phyloP scores from a whole-genome alignment of 2,888 invertebrate species.

The Meiosimyza decipiens region DNA sequence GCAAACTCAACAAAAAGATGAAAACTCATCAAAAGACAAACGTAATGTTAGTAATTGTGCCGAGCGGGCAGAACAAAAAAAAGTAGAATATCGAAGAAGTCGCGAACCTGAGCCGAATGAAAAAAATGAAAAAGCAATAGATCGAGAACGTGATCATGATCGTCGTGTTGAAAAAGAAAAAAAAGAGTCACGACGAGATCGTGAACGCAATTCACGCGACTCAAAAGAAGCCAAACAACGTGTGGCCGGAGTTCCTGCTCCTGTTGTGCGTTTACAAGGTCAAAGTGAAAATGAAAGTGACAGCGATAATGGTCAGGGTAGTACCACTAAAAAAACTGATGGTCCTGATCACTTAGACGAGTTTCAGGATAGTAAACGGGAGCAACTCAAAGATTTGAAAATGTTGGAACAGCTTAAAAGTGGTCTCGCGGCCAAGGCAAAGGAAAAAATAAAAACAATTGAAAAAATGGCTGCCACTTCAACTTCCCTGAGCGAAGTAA shows the following conservation, averaged over 20 bases:
- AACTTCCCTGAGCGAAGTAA: conserved; percentile 53
- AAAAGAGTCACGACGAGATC: conserved; percentile 36
- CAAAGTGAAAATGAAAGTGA: conserved; percentile 74
- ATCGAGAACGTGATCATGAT: background rate
- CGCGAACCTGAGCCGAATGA: background rate
- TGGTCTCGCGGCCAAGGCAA: conserved; percentile 77
- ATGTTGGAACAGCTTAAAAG: conserved; percentile 75
- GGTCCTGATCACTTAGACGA: conserved; percentile 54
- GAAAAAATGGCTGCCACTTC: conserved; percentile 67
- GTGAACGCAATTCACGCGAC: conserved; percentile 38
- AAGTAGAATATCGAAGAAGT: background rate
- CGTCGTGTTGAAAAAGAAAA: conserved; percentile 36
- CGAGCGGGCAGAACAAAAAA: background rate
- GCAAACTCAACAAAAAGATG: conserved; percentile 42
- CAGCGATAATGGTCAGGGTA: conserved; percentile 67
- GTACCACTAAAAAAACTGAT: conserved; percentile 67
- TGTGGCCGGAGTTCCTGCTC: conserved; percentile 52
- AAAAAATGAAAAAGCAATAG: background rate
- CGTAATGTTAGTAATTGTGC: background rate
- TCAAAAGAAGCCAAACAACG: conserved; percentile 11
- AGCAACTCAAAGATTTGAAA: conserved; percentile 74
- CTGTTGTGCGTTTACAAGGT: conserved; percentile 72
- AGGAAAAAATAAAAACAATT: conserved; percentile 71
- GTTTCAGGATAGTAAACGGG: conserved; percentile 71
- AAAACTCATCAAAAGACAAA: background rate